Evolutionary conservation across 2,797 vertebrate species (phyloP).

Genomic region (Fundulus diaphanus): DNA sequence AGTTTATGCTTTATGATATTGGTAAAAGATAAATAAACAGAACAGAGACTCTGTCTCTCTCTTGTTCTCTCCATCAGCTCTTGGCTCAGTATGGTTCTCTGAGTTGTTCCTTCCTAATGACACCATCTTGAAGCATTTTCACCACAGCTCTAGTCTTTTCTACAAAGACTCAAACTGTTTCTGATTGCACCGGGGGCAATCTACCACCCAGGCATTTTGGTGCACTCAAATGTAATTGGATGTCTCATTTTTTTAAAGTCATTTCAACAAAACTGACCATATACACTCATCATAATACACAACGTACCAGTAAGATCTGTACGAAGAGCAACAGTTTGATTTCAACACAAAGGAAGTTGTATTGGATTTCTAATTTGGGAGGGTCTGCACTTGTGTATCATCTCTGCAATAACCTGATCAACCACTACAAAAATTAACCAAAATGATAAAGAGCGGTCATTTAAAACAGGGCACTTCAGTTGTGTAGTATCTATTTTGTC

Average conservation of each 20-base stretch:
- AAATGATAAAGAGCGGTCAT: not conserved
- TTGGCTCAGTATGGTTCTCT: not conserved
- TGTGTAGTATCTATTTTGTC: not conserved
- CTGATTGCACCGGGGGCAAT: not conserved
- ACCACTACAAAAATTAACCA: not conserved
- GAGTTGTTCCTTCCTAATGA: not conserved
- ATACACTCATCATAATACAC: not conserved
- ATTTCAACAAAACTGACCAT: not conserved
- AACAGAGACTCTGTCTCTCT: not conserved
- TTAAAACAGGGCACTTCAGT: not conserved
- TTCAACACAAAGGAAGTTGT: too few relatives aligned
- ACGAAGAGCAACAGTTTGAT: too few relatives aligned
- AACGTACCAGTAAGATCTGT: not conserved
- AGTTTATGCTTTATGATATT: not conserved
- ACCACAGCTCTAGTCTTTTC: not conserved
- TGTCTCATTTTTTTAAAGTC: not conserved
- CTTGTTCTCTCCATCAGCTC: not conserved
- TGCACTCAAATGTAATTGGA: not conserved
- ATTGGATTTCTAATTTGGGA: not conserved
- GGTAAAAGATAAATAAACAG: not conserved
- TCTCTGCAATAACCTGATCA: not conserved
- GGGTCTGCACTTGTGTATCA: not conserved
- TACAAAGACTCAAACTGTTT: not conserved
- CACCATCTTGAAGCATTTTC: not conserved
- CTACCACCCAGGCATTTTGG: not conserved